phyloP scores from a whole-genome alignment of 2,888 invertebrate genomes.

The Eilema caniola region DNA sequence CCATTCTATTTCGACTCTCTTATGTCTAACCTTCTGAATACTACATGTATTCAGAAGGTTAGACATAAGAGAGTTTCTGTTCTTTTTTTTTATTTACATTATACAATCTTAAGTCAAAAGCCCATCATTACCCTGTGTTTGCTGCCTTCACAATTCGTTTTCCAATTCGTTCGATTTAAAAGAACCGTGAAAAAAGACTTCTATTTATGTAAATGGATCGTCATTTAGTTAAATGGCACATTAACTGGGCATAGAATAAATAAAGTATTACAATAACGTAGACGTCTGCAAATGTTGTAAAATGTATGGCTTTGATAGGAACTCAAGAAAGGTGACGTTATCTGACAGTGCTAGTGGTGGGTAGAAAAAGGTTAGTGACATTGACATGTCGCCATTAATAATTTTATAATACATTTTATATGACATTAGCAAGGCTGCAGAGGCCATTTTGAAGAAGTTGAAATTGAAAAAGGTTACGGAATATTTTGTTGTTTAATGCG shows the following conservation, averaged over 20 bases:
- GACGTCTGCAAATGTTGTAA: not conserved
- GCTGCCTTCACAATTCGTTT: constrained; percentile 12
- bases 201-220: constrained; percentile 43
- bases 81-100: not conserved
- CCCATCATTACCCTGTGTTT: constrained; percentile 7
- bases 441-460: too few relatives aligned
- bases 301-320: not conserved
- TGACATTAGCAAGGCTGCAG: too few relatives aligned
- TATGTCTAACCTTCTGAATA: too few relatives aligned
- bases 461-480: too few relatives aligned
- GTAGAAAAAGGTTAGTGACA: not conserved
- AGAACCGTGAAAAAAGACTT: constrained; percentile 29
- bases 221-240: constrained; percentile 49
- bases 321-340: not conserved
- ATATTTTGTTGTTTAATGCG: too few relatives aligned
- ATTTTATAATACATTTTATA: too few relatives aligned
- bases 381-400: too few relatives aligned
- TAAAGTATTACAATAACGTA: not conserved
- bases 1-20: too few relatives aligned
- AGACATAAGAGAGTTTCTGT: not conserved
- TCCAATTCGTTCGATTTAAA: constrained; percentile 12
- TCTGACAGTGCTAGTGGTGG: not conserved
- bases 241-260: constrained; percentile 13
- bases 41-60: too few relatives aligned
- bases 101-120: not conserved